Conservation (phyloP, 2,113 vertebrate genomes). For the Microcebus lehilahytsara region DNA sequence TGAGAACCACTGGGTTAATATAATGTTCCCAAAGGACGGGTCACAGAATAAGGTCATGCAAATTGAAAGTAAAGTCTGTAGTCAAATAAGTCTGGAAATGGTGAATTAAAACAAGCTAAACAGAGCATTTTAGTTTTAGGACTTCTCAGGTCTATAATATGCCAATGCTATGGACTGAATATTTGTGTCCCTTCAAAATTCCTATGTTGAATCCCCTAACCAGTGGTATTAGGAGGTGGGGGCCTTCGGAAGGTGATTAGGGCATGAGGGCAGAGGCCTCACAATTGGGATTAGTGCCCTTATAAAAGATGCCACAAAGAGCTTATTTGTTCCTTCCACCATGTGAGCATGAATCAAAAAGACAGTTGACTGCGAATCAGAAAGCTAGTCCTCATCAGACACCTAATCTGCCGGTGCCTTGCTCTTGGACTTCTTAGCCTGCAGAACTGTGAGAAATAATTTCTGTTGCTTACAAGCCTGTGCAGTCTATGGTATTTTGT, state of each 20-base stretch:
- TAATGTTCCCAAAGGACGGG: neutral
- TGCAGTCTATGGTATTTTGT: neutral
- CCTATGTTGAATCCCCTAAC: neutral
- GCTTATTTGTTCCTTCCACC: neutral
- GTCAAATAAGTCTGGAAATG: neutral
- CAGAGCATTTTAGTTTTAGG: conserved; percentile 13
- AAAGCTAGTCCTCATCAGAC: neutral
- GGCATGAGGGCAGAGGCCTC: neutral
- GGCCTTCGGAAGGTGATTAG: neutral
- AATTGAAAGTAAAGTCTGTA: neutral
- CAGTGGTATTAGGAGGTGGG: neutral
- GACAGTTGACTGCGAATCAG: neutral
- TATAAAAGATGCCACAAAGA: too few relatives aligned
- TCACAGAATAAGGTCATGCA: neutral
- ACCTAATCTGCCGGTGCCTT: neutral
- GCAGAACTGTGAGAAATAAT: neutral
- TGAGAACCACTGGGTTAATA: neutral
- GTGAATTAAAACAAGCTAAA: neutral
- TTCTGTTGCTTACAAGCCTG: neutral
- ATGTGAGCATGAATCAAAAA: neutral
- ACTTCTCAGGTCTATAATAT: neutral
- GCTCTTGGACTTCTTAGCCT: neutral
- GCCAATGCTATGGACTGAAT: neutral
- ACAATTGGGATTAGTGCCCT: neutral
- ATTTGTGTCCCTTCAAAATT: neutral